A percentile compares a stretch with the other conserved stretches of the same genome.
Evolutionary conservation across 2,797 vertebrate genomes (phyloP).

Genomic region (Hoplostethus atlanticus): DNA sequence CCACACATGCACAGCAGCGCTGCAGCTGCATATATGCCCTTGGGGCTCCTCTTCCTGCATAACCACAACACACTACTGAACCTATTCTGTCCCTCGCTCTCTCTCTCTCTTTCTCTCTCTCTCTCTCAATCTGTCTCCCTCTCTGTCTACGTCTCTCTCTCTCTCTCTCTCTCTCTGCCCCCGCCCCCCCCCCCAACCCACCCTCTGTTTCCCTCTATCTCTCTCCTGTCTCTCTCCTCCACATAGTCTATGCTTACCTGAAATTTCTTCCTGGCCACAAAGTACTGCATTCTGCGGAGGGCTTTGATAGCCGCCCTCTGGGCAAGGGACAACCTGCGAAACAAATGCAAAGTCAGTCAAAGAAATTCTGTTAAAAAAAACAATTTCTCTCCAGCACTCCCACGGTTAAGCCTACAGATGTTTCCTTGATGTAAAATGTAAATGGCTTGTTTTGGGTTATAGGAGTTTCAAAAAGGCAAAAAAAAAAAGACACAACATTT

Average conservation of each 20-base stretch:
- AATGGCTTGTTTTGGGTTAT: conserved; percentile 25
- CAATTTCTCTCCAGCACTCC: not conserved
- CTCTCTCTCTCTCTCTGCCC: conserved; percentile 16
- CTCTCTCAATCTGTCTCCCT: not conserved
- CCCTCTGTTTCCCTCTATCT: not conserved
- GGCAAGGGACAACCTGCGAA: conserved; percentile 88
- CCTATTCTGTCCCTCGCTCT: not conserved
- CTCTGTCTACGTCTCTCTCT: conserved; percentile 27
- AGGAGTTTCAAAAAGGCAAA: not conserved
- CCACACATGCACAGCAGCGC: conserved; percentile 24
- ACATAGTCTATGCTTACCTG: conserved; percentile 84
- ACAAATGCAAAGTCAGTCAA: conserved; percentile 27
- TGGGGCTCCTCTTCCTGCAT: conserved; percentile 52
- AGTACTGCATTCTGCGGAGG: conserved; percentile 92
- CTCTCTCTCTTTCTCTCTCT: conserved; percentile 20
- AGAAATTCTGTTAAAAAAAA: conserved; percentile 20
- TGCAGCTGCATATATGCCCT: conserved; percentile 59
- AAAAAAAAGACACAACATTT: too few relatives aligned
- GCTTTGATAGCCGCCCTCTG: conserved; percentile 90
- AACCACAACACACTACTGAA: conserved; percentile 35
- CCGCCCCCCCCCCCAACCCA: not conserved
- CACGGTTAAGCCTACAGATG: conserved; percentile 10
- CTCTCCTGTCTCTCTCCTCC: conserved; percentile 9
- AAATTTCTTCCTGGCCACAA: conserved; percentile 92
- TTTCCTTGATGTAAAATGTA: conserved; percentile 24